Percentiles rank a stretch among this genome's conserved stretches.
Evolutionary conservation across 2,113 vertebrate species (phyloP).

Genomic region (Menura novaehollandiae): DNA sequence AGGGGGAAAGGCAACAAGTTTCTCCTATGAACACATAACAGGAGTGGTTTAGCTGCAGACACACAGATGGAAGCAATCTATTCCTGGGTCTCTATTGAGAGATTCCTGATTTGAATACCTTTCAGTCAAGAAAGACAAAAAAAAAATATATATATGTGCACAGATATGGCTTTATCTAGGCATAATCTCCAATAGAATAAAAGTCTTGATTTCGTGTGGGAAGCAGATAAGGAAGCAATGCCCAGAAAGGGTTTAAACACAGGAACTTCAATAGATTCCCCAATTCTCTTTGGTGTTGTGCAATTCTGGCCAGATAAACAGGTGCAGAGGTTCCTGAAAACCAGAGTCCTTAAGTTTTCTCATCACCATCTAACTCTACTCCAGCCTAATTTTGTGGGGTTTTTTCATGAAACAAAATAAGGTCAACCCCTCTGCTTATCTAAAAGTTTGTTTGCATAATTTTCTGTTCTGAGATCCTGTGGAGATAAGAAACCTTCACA

Average conservation of each 20-base stretch:
- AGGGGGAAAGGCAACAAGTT: background rate
- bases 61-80: background rate
- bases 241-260: background rate
- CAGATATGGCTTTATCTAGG: background rate
- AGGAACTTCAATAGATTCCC: background rate
- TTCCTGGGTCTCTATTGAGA: background rate
- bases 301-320: background rate
- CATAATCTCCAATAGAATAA: background rate
- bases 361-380: background rate
- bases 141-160: background rate
- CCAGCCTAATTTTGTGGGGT: background rate
- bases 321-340: background rate
- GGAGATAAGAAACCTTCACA: background rate
- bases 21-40: background rate
- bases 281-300: background rate
- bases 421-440: background rate
- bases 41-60: background rate
- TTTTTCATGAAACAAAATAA: background rate
- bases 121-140: background rate
- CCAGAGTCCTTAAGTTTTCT: background rate
- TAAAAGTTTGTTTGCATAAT: background rate
- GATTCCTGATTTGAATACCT: background rate
- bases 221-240: background rate
- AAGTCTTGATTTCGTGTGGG: background rate
- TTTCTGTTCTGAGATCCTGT: background rate